phyloP scores from a whole-genome alignment of 1,140 invertebrate species.

The Diorhabda carinulata region DNA sequence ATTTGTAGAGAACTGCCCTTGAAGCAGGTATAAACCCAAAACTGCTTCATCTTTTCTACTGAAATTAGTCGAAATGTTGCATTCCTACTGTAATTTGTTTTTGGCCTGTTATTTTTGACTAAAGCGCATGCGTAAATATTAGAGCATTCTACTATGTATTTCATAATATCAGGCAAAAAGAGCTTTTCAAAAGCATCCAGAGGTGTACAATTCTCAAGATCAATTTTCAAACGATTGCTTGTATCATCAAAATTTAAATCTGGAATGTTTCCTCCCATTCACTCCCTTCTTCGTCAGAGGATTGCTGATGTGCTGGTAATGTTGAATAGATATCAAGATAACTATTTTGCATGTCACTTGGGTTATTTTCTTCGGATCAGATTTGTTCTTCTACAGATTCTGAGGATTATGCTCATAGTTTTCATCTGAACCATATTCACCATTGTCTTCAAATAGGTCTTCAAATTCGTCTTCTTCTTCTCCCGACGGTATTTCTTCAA shows the following conservation, averaged over 20 bases:
- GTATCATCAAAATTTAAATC: neutral
- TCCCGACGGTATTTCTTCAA: conserved; percentile 9
- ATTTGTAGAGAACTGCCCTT: neutral
- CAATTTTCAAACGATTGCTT: neutral
- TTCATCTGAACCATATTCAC: conserved; percentile 16
- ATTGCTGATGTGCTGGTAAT: too few species aligned
- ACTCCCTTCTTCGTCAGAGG: neutral
- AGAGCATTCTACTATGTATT: neutral
- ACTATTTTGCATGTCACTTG: too few species aligned
- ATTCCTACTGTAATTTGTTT: too few species aligned
- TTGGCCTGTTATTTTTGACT: too few species aligned
- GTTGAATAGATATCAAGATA: too few species aligned
- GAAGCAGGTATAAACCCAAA: too few species aligned
- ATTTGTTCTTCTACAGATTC: too few species aligned
- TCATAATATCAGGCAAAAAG: neutral
- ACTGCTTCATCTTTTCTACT: too few species aligned
- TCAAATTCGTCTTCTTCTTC: conserved; percentile 4
- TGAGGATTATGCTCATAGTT: neutral
- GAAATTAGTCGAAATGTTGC: too few species aligned
- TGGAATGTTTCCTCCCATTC: neutral
- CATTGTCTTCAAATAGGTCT: conserved; percentile 12
- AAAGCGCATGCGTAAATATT: too few species aligned
- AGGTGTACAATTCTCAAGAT: neutral
- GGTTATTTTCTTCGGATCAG: too few species aligned
- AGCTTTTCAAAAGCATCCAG: neutral